Conservation (phyloP, 2,888 invertebrate genomes). For the Drosophila subquinaria region DNA sequence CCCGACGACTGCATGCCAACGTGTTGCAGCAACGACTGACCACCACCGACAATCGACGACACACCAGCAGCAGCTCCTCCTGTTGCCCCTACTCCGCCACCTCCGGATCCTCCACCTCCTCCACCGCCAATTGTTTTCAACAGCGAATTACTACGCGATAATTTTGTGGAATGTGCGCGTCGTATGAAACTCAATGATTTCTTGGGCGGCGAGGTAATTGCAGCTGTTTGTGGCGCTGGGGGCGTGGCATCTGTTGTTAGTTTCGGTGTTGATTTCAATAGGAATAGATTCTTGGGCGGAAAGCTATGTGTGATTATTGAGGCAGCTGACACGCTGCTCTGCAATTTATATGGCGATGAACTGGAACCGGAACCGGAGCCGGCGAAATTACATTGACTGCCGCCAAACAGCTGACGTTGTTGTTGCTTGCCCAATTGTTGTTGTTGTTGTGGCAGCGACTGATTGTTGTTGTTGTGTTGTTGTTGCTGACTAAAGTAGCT, state of each 20-base stretch:
- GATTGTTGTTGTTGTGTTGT: slow-evolving; percentile 24
- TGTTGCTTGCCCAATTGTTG: slow-evolving; percentile 28
- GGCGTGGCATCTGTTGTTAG: slow-evolving; percentile 37
- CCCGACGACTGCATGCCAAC: slow-evolving; percentile 11
- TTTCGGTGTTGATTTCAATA: slow-evolving; percentile 84
- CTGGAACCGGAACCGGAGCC: slow-evolving; percentile 15
- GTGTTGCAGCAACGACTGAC: slow-evolving; percentile 16
- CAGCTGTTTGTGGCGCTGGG: slow-evolving; percentile 74
- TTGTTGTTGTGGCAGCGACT: slow-evolving; percentile 17
- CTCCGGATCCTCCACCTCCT: neutral
- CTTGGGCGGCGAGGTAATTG: slow-evolving; percentile 85
- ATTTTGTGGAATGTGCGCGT: slow-evolving; percentile 90
- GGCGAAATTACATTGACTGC: slow-evolving; percentile 41
- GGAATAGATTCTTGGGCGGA: slow-evolving; percentile 85
- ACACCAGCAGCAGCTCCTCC: neutral
- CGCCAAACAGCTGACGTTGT: slow-evolving; percentile 76
- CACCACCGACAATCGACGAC: neutral
- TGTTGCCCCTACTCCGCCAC: slow-evolving; percentile 8
- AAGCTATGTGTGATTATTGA: slow-evolving; percentile 83
- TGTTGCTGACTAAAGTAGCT: slow-evolving; percentile 4
- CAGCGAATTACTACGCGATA: slow-evolving; percentile 89
- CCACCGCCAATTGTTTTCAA: slow-evolving; percentile 85
- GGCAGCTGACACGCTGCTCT: slow-evolving; percentile 68
- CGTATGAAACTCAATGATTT: slow-evolving; percentile 89
- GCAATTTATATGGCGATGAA: slow-evolving; percentile 64